These are phyloP conservation scores for Macquaria ambigua DNA, from an alignment of 2,113 vertebrate genomes.

Conservation along the genomic window DNA sequence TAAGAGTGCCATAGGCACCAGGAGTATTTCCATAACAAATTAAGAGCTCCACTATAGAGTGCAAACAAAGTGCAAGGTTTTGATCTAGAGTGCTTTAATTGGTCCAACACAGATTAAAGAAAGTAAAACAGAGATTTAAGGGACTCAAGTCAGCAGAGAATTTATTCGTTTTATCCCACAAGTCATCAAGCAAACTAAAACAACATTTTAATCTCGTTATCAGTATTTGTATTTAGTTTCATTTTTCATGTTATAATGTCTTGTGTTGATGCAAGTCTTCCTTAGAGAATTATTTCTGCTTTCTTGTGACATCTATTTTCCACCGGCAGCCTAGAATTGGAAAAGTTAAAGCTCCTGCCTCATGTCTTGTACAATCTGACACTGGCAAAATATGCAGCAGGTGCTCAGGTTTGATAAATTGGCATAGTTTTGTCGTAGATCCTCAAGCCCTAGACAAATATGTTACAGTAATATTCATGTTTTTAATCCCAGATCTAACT, in stretches of 20 bases:
- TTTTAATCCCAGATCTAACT: conserved; percentile 30
- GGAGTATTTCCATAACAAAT: conserved; percentile 62
- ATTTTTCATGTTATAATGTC: conserved; percentile 63
- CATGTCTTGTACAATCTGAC: conserved; percentile 12
- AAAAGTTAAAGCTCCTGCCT: conserved; percentile 51
- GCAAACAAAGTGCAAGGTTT: conserved; percentile 28
- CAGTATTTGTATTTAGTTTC: conserved; percentile 58
- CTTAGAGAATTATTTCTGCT: conserved; percentile 88
- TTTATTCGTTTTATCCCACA: conserved; percentile 34
- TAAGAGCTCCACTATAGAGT: conserved; percentile 41
- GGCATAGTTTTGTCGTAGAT: conserved; percentile 15
- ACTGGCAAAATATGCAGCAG: conserved; percentile 31
- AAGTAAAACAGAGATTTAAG: conserved; percentile 24
- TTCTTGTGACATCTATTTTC: conserved; percentile 84
- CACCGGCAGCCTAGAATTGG: conserved; percentile 71
- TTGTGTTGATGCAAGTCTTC: conserved; percentile 76
- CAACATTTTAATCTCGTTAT: conserved; percentile 51
- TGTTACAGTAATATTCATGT: background rate
- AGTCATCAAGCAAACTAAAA: conserved; percentile 48
- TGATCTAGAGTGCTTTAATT: conserved; percentile 35
- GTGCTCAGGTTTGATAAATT: conserved; percentile 32
- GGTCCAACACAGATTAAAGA: conserved; percentile 28
- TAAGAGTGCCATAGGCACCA: conserved; percentile 83
- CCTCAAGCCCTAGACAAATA: conserved; percentile 3
- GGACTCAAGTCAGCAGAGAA: conserved; percentile 37